Percentiles rank a stretch among this genome's conserved stretches.
Evolutionary conservation across 1,140 invertebrate species (phyloP).

Genomic region (Rhopalosiphum maidis): DNA sequence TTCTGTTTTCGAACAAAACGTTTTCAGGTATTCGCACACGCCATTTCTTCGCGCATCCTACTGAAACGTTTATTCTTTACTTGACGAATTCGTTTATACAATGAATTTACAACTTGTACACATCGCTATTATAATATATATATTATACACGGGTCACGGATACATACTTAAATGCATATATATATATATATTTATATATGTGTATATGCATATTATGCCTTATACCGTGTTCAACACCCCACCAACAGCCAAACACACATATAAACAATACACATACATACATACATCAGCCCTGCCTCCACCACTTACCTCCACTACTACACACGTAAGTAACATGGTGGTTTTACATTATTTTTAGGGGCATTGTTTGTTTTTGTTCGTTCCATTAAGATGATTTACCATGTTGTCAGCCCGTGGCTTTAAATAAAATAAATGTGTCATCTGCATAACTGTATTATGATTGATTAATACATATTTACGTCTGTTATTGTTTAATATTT

Average conservation of each 20-base stretch:
- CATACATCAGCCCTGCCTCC: background rate
- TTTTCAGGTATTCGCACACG: background rate
- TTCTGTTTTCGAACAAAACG: background rate
- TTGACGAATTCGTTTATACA: background rate
- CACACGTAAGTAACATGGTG: background rate
- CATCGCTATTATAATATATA: background rate
- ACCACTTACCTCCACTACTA: background rate
- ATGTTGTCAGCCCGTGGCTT: conserved; percentile 51
- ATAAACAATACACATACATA: background rate
- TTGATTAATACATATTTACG: conserved; percentile 52
- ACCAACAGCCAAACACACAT: background rate
- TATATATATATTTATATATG: background rate
- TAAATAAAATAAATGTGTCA: conserved; percentile 56
- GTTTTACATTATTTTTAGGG: conserved; percentile 45
- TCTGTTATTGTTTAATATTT: conserved; percentile 50
- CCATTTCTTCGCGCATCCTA: background rate
- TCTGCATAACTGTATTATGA: conserved; percentile 56
- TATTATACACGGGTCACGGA: background rate
- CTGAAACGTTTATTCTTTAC: background rate
- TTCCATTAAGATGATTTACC: conserved; percentile 58
- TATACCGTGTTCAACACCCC: background rate
- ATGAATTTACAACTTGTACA: background rate
- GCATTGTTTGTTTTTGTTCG: conserved; percentile 49
- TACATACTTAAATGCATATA: background rate
- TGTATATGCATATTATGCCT: background rate